Percentiles rank a stretch among this genome's conserved stretches.
These are phyloP conservation scores for Mesoclemmys tuberculata DNA, from an alignment of 2,113 vertebrate species.

Conservation along the genomic window DNA sequence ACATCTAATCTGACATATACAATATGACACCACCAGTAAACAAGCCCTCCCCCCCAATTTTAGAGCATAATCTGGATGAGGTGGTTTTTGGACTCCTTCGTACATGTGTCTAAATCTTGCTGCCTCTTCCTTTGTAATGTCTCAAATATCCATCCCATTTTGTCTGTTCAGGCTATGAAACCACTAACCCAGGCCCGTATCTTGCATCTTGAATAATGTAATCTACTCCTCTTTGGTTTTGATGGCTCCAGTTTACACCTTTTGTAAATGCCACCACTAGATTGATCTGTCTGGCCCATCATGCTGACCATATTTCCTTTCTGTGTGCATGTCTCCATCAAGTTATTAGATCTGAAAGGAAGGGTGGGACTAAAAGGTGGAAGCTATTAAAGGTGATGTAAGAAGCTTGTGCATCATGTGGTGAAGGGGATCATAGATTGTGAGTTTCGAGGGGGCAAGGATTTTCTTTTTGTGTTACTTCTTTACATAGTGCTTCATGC, in stretches of 20 bases:
- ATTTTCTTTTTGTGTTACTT: neutral
- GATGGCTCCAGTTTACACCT: neutral
- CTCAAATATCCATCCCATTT: accelerated
- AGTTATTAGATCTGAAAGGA: neutral
- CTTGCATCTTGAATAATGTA: neutral
- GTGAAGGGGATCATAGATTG: accelerated
- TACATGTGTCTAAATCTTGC: neutral
- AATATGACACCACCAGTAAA: conserved; percentile 12
- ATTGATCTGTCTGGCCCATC: neutral
- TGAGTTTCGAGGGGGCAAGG: neutral
- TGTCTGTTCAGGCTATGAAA: neutral
- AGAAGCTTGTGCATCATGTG: neutral
- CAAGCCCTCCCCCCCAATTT: conserved; percentile 30
- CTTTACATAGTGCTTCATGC: accelerated
- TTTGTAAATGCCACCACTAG: neutral
- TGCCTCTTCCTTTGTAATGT: neutral
- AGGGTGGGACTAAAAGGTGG: neutral
- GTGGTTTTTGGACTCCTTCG: neutral
- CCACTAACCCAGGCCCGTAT: neutral
- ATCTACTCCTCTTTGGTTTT: neutral
- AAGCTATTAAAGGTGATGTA: neutral
- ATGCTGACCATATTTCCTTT: neutral
- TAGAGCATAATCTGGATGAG: conserved; percentile 1
- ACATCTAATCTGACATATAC: conserved; percentile 43
- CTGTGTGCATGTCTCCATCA: neutral